phyloP scores from a whole-genome alignment of 1,140 invertebrate genomes.

The Euwallacea fornicatus region DNA sequence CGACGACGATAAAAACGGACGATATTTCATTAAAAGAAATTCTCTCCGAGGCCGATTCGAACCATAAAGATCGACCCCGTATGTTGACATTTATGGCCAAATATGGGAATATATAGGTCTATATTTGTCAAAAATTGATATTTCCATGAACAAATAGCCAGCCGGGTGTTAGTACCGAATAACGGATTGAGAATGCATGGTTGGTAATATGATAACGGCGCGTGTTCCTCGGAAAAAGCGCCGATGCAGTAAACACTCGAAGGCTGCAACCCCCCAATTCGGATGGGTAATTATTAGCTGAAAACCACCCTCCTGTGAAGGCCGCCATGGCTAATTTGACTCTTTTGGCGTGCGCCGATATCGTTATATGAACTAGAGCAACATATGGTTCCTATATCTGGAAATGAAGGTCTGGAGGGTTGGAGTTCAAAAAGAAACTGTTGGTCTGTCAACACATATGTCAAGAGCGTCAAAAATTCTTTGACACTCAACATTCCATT shows the following conservation, averaged over 20 bases:
- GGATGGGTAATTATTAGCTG: neutral
- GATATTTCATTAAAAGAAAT: constrained; percentile 10
- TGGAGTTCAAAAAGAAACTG: neutral
- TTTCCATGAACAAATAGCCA: neutral
- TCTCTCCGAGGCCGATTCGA: neutral
- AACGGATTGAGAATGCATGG: neutral
- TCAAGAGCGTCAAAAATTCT: no score
- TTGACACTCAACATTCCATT: no score
- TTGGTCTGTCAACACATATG: neutral
- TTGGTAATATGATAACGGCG: neutral
- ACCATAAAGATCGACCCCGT: constrained; percentile 1
- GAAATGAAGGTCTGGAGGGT: neutral
- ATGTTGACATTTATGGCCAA: neutral
- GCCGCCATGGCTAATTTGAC: neutral
- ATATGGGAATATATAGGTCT: neutral
- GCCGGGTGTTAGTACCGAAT: neutral
- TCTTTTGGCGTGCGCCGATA: neutral
- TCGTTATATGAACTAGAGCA: neutral
- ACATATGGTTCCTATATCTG: neutral
- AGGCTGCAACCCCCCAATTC: neutral
- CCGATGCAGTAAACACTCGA: no score
- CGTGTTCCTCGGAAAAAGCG: neutral
- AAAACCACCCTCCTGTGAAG: neutral
- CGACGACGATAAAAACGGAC: constrained; percentile 7
- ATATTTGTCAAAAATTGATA: constrained; percentile 9